Evolutionary conservation across 1,140 invertebrate genomes (phyloP).

Genomic region (Dendrolimus kikuchii): DNA sequence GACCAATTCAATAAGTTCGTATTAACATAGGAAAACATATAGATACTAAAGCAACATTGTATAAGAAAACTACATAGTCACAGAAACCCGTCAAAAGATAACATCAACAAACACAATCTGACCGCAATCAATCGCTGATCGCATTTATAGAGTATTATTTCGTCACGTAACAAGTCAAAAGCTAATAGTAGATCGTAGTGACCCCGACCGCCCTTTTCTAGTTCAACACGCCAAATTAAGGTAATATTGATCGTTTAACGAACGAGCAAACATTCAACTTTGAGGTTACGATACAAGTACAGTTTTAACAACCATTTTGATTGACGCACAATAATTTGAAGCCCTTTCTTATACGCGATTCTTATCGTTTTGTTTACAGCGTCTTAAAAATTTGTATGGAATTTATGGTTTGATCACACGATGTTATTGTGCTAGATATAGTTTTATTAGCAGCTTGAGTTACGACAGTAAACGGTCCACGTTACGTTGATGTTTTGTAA

Average conservation of each 20-base stretch:
- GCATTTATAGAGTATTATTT: not conserved
- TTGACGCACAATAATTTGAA: slow-evolving; percentile 51
- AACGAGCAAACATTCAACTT: slow-evolving; percentile 22
- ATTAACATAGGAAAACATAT: too few relatives aligned
- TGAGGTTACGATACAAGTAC: slow-evolving; percentile 15
- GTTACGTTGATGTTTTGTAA: too few relatives aligned
- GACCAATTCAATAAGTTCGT: too few relatives aligned
- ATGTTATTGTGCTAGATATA: too few relatives aligned
- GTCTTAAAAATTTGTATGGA: slow-evolving; percentile 29
- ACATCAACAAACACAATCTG: too few relatives aligned
- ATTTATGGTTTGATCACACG: not conserved
- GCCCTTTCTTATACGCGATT: slow-evolving; percentile 45
- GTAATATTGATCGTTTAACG: slow-evolving; percentile 48
- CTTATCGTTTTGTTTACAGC: slow-evolving; percentile 50
- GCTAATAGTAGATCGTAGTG: slow-evolving; percentile 21
- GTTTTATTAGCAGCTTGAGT: too few relatives aligned
- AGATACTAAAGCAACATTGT: too few relatives aligned
- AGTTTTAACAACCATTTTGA: slow-evolving; percentile 40
- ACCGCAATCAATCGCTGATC: too few relatives aligned
- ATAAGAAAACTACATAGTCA: too few relatives aligned
- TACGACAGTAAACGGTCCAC: too few relatives aligned
- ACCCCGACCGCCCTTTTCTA: slow-evolving; percentile 42
- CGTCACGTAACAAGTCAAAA: slow-evolving; percentile 21
- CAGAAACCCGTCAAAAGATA: too few relatives aligned
- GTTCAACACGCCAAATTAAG: slow-evolving; percentile 56